Conservation (phyloP, 2,888 invertebrate species). For the Drosophila emarginata region DNA sequence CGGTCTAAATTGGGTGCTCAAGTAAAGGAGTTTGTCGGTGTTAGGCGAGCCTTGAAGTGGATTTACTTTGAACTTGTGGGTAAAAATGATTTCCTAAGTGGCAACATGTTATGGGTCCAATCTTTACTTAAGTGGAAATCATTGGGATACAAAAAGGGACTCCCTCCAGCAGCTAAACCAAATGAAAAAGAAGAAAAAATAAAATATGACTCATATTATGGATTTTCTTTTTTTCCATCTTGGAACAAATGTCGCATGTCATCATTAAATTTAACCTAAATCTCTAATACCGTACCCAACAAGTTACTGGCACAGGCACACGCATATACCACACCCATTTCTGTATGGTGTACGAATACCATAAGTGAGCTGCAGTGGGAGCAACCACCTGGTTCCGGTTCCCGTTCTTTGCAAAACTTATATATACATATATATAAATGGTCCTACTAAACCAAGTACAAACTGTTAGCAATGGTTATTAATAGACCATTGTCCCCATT, state of each 20-base stretch:
- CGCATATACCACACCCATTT: slow-evolving; percentile 66
- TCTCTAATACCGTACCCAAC: slow-evolving; percentile 64
- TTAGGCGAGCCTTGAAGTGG: slow-evolving; percentile 56
- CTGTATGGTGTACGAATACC: slow-evolving; percentile 22
- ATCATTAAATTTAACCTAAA: slow-evolving; percentile 77
- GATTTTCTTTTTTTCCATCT: slow-evolving; percentile 54
- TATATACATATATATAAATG: too few species aligned
- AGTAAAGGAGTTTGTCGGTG: slow-evolving; percentile 29
- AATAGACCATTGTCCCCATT: slow-evolving; percentile 38
- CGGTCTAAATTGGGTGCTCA: slow-evolving; percentile 59
- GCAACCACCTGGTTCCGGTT: slow-evolving; percentile 20
- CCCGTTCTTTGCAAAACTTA: not conserved
- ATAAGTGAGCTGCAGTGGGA: slow-evolving; percentile 9
- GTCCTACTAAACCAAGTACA: not conserved
- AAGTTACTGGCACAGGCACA: slow-evolving; percentile 21
- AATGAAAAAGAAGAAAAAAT: not conserved
- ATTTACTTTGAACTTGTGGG: slow-evolving; percentile 64
- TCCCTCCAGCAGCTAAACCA: not conserved
- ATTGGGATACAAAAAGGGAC: slow-evolving; percentile 10
- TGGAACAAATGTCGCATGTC: slow-evolving; percentile 69
- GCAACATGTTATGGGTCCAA: slow-evolving; percentile 38
- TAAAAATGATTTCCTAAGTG: slow-evolving; percentile 44
- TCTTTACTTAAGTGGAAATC: slow-evolving; percentile 48
- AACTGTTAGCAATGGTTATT: slow-evolving; percentile 26
- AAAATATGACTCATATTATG: slow-evolving; percentile 65